phyloP scores from a whole-genome alignment of 2,797 vertebrate species.

The Cichlasoma orientale region DNA sequence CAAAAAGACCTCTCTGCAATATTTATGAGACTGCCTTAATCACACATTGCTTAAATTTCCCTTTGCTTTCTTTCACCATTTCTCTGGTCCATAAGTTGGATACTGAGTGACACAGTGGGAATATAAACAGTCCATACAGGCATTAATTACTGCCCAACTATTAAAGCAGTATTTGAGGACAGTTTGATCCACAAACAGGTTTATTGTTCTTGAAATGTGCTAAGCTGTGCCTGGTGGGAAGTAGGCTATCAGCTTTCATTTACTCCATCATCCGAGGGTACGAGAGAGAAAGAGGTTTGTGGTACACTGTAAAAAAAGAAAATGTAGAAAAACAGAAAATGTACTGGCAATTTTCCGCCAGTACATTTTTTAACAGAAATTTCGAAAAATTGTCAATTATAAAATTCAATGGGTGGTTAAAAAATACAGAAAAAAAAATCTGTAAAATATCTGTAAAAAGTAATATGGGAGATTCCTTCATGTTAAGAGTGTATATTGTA shows the following conservation, averaged over 20 bases:
- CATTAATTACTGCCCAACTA: conserved; percentile 40
- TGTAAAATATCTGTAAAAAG: not conserved
- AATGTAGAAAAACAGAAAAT: not conserved
- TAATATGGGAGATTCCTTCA: not conserved
- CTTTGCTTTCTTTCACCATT: conserved; percentile 41
- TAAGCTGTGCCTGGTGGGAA: conserved; percentile 17
- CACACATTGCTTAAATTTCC: conserved; percentile 72
- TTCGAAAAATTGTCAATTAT: not conserved
- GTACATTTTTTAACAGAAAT: not conserved
- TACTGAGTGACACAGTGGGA: conserved; percentile 20
- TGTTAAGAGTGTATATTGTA: not conserved
- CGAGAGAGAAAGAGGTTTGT: conserved; percentile 75
- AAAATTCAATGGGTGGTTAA: not conserved
- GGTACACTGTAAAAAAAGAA: not conserved
- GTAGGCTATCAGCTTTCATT: conserved; percentile 58
- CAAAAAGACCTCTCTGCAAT: conserved; percentile 96
- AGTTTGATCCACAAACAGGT: conserved; percentile 32
- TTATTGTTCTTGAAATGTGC: conserved; percentile 35
- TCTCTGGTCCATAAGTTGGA: conserved; percentile 46
- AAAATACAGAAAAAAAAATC: not conserved
- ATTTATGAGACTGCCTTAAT: conserved; percentile 98
- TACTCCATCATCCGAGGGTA: conserved; percentile 80
- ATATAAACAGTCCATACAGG: conserved; percentile 17
- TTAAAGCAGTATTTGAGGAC: conserved; percentile 37
- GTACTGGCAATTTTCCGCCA: not conserved